Evolutionary conservation across 2,888 invertebrate species (phyloP), one percentile per base, ranked within the genome.

Genomic region (Eudemis profundana): DNA sequence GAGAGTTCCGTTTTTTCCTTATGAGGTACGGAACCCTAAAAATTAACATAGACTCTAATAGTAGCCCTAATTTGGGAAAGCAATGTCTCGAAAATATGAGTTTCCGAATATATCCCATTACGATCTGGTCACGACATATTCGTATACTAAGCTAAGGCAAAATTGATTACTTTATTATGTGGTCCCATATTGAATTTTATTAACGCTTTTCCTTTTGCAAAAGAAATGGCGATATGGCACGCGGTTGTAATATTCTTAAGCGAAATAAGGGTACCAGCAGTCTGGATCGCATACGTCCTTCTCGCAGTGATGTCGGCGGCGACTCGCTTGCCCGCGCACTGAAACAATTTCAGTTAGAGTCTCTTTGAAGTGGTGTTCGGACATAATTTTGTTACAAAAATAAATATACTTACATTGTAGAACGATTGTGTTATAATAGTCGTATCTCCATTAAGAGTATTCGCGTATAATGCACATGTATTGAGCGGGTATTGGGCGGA

Each of bases 301-400:
- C n/a, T 56, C 17, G 17, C 10, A 8, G 14, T 17, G n/a, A 29
- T 2, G 0, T 44, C 0, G 44, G n/a, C 17, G 17, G n/a, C 27
- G 40, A 29, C 54, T 56, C 56, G 56, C 63, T 49, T 42, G 63
- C 56, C 62, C 49, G 56, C 49, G n/a, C 23, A 19, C 63, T 49
- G 29, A 42, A 56, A 56, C 63, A 49, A 56, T 63, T 56, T 56
- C 49, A 53, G 53, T 46, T 36, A 46, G 36, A 19, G 38, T n/a
- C 49, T 47, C 56, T 56, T 49, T 63, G 56, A 63, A 42, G 56
- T 49, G 19, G 15, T 44, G 51, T 19, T 54, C 33, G 49, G 21
- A 63, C 38, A 56, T 47, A 47, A 29, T 56, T 62, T 21, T 29
- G 27, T 49, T 29, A 49, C 29, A n/a, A 29, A 29, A 49, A 44